These are phyloP conservation scores for Ornithoptera alexandrae DNA, from an alignment of 2,888 invertebrate species.

Conservation along the genomic window DNA sequence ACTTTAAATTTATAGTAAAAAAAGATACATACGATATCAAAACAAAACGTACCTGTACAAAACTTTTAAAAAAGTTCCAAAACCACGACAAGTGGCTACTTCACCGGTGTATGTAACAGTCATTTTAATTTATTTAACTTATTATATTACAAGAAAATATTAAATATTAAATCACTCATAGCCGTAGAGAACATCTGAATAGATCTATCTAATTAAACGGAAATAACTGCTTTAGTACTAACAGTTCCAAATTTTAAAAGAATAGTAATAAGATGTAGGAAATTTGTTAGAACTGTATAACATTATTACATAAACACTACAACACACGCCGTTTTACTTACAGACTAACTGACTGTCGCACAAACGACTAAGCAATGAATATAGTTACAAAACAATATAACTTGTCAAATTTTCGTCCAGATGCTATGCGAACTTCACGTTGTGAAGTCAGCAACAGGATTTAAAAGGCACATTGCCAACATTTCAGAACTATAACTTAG, in stretches of 20 bases:
- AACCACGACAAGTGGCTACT: conserved; percentile 91
- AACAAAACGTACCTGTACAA: conserved; percentile 84
- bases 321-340: conserved; percentile 5
- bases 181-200: conserved; percentile 5
- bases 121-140: conserved; percentile 73
- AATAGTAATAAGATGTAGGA: neutral
- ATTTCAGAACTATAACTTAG: neutral
- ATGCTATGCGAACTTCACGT: neutral
- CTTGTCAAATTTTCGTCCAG: conserved; percentile 7
- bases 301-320: conserved; percentile 1
- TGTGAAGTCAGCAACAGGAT: conserved; percentile 21
- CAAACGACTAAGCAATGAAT: conserved; percentile 4
- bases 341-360: conserved; percentile 6
- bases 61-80: conserved; percentile 93
- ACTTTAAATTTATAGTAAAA: neutral
- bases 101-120: conserved; percentile 92
- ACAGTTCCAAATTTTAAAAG: neutral
- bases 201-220: neutral
- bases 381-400: conserved; percentile 15
- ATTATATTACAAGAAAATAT: conserved; percentile 28
- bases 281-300: neutral
- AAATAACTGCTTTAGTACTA: neutral
- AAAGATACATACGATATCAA: neutral
- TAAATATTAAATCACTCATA: conserved; percentile 6
- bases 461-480: neutral